Evolutionary conservation across 2,888 invertebrate genomes (phyloP).

Genomic region (Julus scanicus): DNA sequence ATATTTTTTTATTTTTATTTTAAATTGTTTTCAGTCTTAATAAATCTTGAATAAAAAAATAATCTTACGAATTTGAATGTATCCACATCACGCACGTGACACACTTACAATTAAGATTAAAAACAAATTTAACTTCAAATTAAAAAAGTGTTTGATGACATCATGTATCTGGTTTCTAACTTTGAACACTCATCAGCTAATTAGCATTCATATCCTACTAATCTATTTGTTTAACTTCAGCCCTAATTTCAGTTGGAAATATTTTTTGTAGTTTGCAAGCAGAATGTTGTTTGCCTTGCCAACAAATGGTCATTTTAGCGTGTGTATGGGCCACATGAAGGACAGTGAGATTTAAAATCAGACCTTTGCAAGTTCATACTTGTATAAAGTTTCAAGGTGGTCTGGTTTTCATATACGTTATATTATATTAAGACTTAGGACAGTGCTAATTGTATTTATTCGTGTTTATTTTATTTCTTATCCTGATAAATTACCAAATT

Average conservation of each 20-base stretch:
- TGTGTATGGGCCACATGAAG: slow-evolving; percentile 25
- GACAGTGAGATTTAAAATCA: slow-evolving; percentile 11
- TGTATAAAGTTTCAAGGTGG: background rate
- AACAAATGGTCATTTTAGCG: background rate
- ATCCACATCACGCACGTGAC: background rate
- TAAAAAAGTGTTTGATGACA: background rate
- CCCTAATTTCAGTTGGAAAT: background rate
- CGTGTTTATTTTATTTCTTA: background rate
- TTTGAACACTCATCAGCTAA: slow-evolving; percentile 14
- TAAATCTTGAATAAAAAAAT: background rate
- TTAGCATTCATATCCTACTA: background rate
- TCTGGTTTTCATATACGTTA: background rate
- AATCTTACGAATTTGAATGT: background rate
- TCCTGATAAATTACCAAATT: background rate
- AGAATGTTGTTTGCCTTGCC: slow-evolving; percentile 28
- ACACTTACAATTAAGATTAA: background rate
- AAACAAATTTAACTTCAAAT: background rate
- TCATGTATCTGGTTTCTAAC: background rate
- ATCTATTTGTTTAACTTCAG: background rate
- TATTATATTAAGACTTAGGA: background rate
- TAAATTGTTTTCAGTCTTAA: background rate
- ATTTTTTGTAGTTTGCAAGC: background rate
- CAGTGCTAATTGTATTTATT: background rate
- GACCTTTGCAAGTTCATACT: background rate
- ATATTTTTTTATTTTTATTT: background rate